phyloP scores from a whole-genome alignment of 2,888 invertebrate species.

The Bugulina stolonifera region DNA sequence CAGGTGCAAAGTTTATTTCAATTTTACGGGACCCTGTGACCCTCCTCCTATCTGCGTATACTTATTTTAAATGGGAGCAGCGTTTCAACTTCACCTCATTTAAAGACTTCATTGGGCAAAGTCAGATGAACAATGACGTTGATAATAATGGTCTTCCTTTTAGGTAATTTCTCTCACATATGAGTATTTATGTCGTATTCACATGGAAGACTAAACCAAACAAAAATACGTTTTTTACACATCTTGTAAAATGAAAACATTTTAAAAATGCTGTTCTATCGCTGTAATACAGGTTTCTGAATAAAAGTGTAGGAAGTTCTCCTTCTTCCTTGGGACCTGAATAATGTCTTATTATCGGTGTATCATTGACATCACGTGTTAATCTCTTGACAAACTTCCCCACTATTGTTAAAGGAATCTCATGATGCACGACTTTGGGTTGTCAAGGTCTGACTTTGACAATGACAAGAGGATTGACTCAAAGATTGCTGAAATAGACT shows the following conservation, averaged over 20 bases:
- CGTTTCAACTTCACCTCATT: neutral
- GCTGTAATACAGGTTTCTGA: neutral
- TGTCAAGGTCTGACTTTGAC: neutral
- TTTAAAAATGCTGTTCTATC: no score
- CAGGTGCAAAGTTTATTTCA: neutral
- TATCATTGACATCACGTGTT: no score
- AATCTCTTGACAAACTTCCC: no score
- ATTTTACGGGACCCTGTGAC: neutral
- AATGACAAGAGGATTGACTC: neutral
- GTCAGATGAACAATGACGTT: neutral
- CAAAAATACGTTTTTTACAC: no score
- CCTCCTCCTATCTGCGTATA: neutral
- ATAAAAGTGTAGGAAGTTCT: no score
- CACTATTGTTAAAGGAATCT: neutral
- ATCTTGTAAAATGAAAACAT: no score
- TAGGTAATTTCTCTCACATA: neutral
- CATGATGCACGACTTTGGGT: conserved; percentile 15
- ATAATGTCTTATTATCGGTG: no score
- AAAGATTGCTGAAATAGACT: neutral
- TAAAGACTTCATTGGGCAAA: neutral
- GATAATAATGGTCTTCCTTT: neutral
- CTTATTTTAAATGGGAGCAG: neutral
- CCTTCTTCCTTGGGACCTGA: no score
- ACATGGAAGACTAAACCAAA: no score
- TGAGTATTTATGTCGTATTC: no score